Evolutionary conservation across 2,797 vertebrate genomes (phyloP), one percentile per base, ranked within the genome.

Genomic region (Hoplostethus mediterraneus): DNA sequence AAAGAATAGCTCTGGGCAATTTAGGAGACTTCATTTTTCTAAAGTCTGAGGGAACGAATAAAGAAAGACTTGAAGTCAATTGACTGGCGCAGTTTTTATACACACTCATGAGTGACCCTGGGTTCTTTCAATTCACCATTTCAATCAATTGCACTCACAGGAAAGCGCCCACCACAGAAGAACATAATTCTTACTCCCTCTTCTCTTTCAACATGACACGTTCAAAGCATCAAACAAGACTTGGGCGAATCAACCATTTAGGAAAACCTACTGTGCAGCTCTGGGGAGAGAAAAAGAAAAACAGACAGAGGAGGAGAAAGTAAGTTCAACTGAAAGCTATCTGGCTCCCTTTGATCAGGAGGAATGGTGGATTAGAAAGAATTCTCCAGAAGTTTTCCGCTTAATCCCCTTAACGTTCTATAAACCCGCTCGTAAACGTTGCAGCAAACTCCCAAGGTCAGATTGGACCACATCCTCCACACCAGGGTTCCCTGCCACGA

Each of bases 321-420:
- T 67, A 77, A 75, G 72, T 88, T 88, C 59, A 83, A 89, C 72
- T 88, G 79, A 33, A 58, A 83, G 76, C 79, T 87, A 89, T 90
- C 85, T 87, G 63, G 13, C 71, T 79, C 42, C 76, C 89, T 94
- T 93, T 93, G 92, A 94, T 93, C 90, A 89, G 73, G 57, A 75
- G 82, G 70, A 85, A 71, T 11, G 70, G 81, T 87, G 92, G 93
- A 94, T 93, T 92, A 93, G 75, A 83, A 76, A 79, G 81, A 88
- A 93, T 91, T 91, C 90, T 82, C 78, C 73, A 77, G 67, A 87
- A 90, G 73, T 87, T 88, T 88, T 89, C 80, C 65, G 30, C 71
- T 89, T 90, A 90, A 93, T 88, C 90, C 69, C 60, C 71, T 67
- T 81, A 85, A 84, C 67, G 80, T 87, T 82, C 84, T 77, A 69